Evolutionary conservation across 2,888 invertebrate species (phyloP), one percentile per base, ranked within the genome.

Genomic region (Micropterix aruncella): DNA sequence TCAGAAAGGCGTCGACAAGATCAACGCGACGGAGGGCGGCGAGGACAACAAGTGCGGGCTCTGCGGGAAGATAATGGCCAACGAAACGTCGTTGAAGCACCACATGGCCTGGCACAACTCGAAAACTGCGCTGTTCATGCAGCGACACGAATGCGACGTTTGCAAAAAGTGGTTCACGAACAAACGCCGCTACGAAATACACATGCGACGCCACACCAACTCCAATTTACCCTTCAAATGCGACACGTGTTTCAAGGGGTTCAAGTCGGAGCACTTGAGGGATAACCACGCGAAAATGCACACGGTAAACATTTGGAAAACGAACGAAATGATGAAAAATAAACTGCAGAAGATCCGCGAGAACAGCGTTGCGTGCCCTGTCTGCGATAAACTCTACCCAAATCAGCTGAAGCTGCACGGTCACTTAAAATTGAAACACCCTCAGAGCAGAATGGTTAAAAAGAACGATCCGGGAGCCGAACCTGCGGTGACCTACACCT

Each of bases 391-490:
- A 7, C 65, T 55, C 52, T 71, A 70, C 44, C 62, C 68, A 0
- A 64, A 68, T 45, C 49, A 66, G 42, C 56, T 60, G n/a, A 64
- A 65, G 48, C 60, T 71, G n/a, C 68, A 70, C 42, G 60, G 70
- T 1, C 71, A 72, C 45, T 51, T 72, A 48, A 57, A 63, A 5
- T 57, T 64, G 16, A 65, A 65, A 16, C 71, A 72, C 48, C 71
- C 71, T 0, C 67, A 70, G 51, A 67, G 66, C 50, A 70, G 70
- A 52, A 70, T 71, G 70, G 64, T 71, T n/a, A 71, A 71, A 48
- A 52, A 57, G 3, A 36, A 46, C 2, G 71, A 71, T 46, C 70
- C 70, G 0, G 70, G 69, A 48, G 70, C 66, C 9, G 68, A 69
- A 0, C 58, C 65, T n/a, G 61, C 56, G 7, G 54, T 52, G 2